Percentiles rank a stretch among this genome's conserved stretches.
These are phyloP conservation scores for Bugulina stolonifera DNA, from an alignment of 2,888 invertebrate genomes.

Conservation along the genomic window DNA sequence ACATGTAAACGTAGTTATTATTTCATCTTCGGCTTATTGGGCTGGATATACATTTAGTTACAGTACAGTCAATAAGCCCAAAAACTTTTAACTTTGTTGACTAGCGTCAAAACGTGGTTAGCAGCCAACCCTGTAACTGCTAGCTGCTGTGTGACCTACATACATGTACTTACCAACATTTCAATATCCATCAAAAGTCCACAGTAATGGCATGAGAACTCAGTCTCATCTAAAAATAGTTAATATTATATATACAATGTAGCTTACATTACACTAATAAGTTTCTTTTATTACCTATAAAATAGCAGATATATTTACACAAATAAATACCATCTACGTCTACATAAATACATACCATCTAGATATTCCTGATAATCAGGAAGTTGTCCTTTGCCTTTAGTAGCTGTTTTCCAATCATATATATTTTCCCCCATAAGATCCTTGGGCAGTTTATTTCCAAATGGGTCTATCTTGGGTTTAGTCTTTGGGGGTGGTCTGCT, in stretches of 20 bases:
- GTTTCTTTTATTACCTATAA: no score
- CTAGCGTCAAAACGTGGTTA: no score
- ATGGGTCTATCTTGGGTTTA: slow-evolving; percentile 8
- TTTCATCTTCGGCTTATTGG: no score
- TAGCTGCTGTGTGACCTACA: no score
- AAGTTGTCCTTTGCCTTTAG: neutral
- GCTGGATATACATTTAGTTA: no score
- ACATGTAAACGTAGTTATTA: no score
- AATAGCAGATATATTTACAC: no score
- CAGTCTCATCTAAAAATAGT: slow-evolving; percentile 13
- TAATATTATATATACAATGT: neutral
- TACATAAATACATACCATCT: neutral
- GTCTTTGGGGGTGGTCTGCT: neutral
- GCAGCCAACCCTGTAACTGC: no score
- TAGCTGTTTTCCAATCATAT: slow-evolving; percentile 26
- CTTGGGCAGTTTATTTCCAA: slow-evolving; percentile 24
- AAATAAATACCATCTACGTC: no score
- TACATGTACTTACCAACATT: slow-evolving; percentile 14
- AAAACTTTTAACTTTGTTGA: no score
- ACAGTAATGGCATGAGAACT: slow-evolving; percentile 23
- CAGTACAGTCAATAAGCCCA: no score
- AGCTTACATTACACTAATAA: no score
- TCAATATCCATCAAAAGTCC: slow-evolving; percentile 22
- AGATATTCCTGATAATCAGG: slow-evolving; percentile 24
- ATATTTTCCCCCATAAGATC: neutral